phyloP scores from a whole-genome alignment of 2,113 vertebrate genomes.

The Callithrix jacchus region DNA sequence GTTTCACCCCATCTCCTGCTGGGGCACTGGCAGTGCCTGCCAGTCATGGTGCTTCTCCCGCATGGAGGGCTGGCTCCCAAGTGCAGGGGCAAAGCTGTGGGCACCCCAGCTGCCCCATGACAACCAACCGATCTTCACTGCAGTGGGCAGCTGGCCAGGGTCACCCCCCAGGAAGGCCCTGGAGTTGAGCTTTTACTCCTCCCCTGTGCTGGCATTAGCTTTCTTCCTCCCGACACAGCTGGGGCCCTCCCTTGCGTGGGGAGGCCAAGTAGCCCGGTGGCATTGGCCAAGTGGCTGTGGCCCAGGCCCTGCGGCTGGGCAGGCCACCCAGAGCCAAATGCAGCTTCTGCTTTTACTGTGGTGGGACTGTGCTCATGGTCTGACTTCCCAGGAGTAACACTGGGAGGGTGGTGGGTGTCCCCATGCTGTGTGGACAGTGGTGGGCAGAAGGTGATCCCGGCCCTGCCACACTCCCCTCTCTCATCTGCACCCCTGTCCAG shows the following conservation, averaged over 20 bases:
- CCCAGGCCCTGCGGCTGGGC: not conserved
- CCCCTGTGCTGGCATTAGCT: not conserved
- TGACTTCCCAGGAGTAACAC: not conserved
- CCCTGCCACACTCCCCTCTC: fast-evolving
- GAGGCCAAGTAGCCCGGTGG: not conserved
- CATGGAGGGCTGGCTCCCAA: not conserved
- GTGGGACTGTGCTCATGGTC: not conserved
- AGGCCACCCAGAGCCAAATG: no score
- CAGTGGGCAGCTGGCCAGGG: not conserved
- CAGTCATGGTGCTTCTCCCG: not conserved
- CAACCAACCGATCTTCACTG: not conserved
- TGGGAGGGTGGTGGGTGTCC: not conserved
- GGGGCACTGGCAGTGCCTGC: not conserved
- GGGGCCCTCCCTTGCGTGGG: not conserved
- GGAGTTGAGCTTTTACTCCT: not conserved
- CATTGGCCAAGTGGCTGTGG: not conserved
- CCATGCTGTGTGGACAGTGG: not conserved
- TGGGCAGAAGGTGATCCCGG: not conserved
- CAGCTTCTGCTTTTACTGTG: not conserved
- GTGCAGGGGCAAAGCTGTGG: not conserved
- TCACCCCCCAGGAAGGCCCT: not conserved
- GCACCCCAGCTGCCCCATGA: no score
- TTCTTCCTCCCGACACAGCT: no score
- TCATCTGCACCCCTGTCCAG: fast-evolving
- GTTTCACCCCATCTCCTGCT: not conserved